phyloP scores from a whole-genome alignment of 2,113 vertebrate species.

The Chlamydotis undulata region DNA sequence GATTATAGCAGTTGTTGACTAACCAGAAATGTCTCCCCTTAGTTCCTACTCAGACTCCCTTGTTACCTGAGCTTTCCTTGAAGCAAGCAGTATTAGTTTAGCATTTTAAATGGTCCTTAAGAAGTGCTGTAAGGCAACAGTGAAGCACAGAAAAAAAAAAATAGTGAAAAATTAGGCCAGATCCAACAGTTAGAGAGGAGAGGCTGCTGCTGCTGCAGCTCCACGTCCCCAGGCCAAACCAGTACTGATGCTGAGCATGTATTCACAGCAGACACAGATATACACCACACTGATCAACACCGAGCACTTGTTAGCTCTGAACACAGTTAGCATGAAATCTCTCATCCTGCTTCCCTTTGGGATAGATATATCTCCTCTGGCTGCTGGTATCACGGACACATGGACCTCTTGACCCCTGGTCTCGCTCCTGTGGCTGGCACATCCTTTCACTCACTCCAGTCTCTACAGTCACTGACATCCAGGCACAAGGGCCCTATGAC shows the following conservation, averaged over 20 bases:
- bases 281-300: background rate
- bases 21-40: background rate
- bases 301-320: background rate
- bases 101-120: background rate
- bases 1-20: background rate
- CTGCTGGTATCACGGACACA: background rate
- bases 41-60: background rate
- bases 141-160: background rate
- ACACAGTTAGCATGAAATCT: background rate
- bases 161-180: background rate
- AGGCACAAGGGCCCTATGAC: background rate
- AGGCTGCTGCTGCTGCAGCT: background rate
- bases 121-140: background rate
- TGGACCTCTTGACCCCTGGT: fast-evolving
- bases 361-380: background rate
- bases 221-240: background rate
- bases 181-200: background rate
- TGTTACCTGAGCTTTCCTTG: background rate
- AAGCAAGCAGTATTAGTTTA: background rate
- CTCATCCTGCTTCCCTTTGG: background rate
- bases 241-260: fast-evolving
- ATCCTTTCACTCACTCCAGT: background rate
- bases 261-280: background rate
- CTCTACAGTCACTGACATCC: fast-evolving
- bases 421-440: background rate